Percentiles rank a stretch among this genome's conserved stretches.
These are phyloP conservation scores for Caenorhabditis plicata DNA, from an alignment of 2,888 invertebrate species.

Conservation along the genomic window DNA sequence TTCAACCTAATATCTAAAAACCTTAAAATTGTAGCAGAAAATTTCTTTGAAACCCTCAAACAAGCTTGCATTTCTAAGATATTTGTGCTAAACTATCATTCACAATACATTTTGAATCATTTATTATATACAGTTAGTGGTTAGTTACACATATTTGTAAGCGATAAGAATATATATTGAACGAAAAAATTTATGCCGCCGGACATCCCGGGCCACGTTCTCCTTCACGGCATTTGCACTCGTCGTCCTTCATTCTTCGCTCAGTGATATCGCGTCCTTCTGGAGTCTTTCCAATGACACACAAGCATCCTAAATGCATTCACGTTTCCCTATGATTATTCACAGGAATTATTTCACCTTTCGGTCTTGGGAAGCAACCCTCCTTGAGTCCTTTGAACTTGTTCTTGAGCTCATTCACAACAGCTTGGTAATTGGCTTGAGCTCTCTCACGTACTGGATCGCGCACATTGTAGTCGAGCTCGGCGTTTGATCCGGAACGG, in stretches of 20 bases:
- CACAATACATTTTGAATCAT: too few relatives aligned
- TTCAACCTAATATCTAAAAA: too few relatives aligned
- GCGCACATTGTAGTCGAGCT: constrained; percentile 37
- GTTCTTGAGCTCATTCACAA: constrained; percentile 60
- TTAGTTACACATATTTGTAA: too few relatives aligned
- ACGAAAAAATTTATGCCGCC: constrained; percentile 33
- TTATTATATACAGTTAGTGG: too few relatives aligned
- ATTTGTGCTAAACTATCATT: too few relatives aligned
- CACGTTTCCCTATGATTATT: too few relatives aligned
- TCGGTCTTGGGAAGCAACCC: constrained; percentile 62
- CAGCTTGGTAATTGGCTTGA: constrained; percentile 62
- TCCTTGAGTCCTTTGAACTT: constrained; percentile 63
- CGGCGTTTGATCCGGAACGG: neutral
- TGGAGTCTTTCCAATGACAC: constrained; percentile 60
- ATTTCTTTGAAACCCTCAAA: too few relatives aligned
- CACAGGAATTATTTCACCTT: too few relatives aligned
- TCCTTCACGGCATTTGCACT: constrained; percentile 52
- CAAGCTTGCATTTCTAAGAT: too few relatives aligned
- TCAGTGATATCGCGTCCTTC: constrained; percentile 64
- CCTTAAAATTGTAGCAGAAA: too few relatives aligned
- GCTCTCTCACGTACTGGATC: constrained; percentile 56
- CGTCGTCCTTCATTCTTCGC: constrained; percentile 61
- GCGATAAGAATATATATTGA: too few relatives aligned
- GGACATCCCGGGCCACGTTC: constrained; percentile 45
- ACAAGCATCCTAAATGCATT: too few relatives aligned